Base-by-base conservation (phyloP, 2,888 invertebrate genomes). In the Stratiomys singularior region DNA sequence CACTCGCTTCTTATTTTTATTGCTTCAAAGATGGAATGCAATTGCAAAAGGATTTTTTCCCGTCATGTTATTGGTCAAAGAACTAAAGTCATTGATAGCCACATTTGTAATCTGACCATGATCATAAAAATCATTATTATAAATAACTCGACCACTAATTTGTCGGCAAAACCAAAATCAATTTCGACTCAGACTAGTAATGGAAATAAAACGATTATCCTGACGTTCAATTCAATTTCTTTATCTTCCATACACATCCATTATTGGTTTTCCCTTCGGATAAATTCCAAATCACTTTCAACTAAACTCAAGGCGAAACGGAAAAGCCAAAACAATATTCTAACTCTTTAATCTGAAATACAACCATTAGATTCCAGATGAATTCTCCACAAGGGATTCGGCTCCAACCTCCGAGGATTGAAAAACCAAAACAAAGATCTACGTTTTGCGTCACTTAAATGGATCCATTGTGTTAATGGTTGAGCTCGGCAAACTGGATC, bases 401-500 rank as follows among this genome's bases (percentile, higher is more conserved):
- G 23, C 52, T 13, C 3, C 52, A 52, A 18, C 3, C 52, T 13
- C 4, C 4, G 3, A 3, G 7, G 3, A 52, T 13, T n/a, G 7
- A 18, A 18, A 52, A n/a, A n/a, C 52, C 52, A 3, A n/a, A 18
- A 18, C n/a, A 52, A 9, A 52, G 52, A 52, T 18, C 52, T n/a
- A 9, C 4, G 3, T 5, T 52, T n/a, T 13, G n/a, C 52, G 52
- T 52, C 18, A 13, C 52, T 52, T 9, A 4, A 52, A 52, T 13
- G 52, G 2, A 52, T 18, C 18, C 18, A 52, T 52, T n/a, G 52
- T 52, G 18, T 18, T 13, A 52, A 52, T 52, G 15, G 52, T 52
- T 52, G n/a, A 52, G 28, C 28, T 23, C 5, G 28, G 71, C 25
- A 71, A 71, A 46, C 27, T 27, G 52, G 52, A 47, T 47, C 71